Conservation (phyloP, 2,113 vertebrate species). For the Marmota flaviventris region DNA sequence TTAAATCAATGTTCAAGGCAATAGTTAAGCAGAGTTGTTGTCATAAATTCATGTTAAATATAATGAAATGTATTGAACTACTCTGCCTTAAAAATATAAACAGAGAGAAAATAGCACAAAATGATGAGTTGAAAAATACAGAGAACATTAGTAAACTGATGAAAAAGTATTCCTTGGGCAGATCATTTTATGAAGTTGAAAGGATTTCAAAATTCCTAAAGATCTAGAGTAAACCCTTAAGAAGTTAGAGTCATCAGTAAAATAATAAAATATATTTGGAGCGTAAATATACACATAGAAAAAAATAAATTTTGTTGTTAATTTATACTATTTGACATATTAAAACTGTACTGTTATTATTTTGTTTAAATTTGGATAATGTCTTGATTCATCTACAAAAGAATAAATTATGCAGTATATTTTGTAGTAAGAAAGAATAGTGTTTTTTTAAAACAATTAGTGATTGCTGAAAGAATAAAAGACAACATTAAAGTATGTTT, state of each 20-base stretch:
- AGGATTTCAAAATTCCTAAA: background rate
- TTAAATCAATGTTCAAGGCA: conserved; percentile 16
- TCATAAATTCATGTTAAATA: conserved; percentile 1
- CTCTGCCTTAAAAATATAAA: background rate
- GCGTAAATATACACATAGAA: background rate
- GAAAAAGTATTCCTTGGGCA: conserved; percentile 8
- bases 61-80: conserved; percentile 15
- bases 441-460: background rate
- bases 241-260: background rate
- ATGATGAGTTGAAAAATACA: background rate
- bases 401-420: background rate
- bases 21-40: background rate
- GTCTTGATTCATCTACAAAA: background rate
- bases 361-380: background rate
- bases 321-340: background rate
- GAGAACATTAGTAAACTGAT: conserved; percentile 4
- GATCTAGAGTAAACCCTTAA: background rate
- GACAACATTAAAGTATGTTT: background rate
- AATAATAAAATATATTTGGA: background rate
- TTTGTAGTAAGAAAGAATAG: background rate
- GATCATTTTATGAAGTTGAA: conserved; percentile 27
- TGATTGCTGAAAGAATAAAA: background rate
- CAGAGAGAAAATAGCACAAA: background rate
- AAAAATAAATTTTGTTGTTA: background rate
- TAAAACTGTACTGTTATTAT: background rate